These are phyloP conservation scores for Xerus rutilus DNA, from an alignment of 2,797 vertebrate species.

Conservation along the genomic window DNA sequence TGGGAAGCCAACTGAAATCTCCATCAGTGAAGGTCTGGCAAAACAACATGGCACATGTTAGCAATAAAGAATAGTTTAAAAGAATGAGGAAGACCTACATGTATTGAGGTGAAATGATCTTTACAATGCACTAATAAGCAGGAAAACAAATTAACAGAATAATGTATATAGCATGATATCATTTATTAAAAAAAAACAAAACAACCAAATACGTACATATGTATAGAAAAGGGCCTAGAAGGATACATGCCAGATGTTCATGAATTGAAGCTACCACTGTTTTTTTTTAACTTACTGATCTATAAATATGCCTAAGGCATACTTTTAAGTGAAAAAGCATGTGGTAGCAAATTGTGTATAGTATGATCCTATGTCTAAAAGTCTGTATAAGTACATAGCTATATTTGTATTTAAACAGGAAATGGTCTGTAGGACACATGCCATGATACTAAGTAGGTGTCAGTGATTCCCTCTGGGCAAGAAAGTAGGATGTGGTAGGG, in stretches of 20 bases:
- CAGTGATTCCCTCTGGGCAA: background rate
- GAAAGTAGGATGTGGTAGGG: background rate
- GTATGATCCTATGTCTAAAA: slow-evolving; percentile 21
- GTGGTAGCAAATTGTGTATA: background rate
- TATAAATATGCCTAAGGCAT: background rate
- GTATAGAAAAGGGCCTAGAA: background rate
- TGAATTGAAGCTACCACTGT: background rate
- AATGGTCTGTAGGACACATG: background rate
- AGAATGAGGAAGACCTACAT: background rate
- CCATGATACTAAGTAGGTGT: background rate
- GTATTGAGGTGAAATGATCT: background rate
- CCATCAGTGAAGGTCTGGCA: background rate
- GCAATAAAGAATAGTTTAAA: background rate
- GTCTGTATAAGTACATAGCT: background rate
- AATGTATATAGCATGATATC: background rate
- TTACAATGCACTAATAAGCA: background rate
- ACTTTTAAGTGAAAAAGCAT: background rate
- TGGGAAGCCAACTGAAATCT: background rate
- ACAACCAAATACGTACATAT: background rate
- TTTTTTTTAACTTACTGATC: background rate
- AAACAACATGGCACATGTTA: background rate
- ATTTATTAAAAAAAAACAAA: background rate
- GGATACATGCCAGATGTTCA: background rate
- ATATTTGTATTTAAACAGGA: slow-evolving; percentile 16
- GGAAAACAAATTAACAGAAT: background rate